These are phyloP conservation scores for Osmerus mordax DNA, from an alignment of 2,113 vertebrate species.

Conservation along the genomic window DNA sequence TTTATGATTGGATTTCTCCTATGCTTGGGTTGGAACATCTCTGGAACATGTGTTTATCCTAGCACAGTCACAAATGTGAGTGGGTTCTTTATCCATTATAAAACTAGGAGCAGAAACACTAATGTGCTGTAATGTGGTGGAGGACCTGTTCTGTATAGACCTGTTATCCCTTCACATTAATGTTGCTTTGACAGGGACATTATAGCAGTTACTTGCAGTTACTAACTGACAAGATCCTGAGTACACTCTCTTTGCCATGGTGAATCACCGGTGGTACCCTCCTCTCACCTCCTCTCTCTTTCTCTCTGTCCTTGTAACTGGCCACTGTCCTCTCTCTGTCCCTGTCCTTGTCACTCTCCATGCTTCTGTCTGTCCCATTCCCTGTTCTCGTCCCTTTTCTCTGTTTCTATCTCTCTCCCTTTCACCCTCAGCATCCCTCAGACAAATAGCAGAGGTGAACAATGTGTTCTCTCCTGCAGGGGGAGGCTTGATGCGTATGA, in stretches of 20 bases:
- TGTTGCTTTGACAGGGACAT: constrained; percentile 28
- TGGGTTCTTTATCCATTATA: too few relatives aligned
- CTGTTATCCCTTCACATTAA: constrained; percentile 27
- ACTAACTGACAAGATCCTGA: constrained; percentile 19
- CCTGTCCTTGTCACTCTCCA: too few relatives aligned
- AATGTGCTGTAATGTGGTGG: constrained; percentile 13
- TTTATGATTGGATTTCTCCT: too few relatives aligned
- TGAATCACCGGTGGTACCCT: constrained; percentile 22
- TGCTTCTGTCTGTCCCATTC: too few relatives aligned
- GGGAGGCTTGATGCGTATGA: constrained; percentile 7
- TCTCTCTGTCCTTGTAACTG: too few relatives aligned
- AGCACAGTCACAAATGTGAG: too few relatives aligned
- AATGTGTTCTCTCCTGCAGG: neutral
- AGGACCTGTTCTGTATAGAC: constrained; percentile 21
- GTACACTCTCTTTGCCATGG: constrained; percentile 10
- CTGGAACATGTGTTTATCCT: too few relatives aligned
- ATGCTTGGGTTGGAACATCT: too few relatives aligned
- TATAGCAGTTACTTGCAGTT: constrained; percentile 29
- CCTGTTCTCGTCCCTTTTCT: too few relatives aligned
- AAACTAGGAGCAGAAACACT: neutral
- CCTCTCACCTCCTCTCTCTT: too few relatives aligned
- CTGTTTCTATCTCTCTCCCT: neutral
- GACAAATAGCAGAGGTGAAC: constrained; percentile 8
- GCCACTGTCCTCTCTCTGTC: neutral
- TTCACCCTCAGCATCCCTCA: neutral